Base-by-base conservation (phyloP, 2,888 invertebrate genomes). In the Branchipolynoe longqiensis region DNA sequence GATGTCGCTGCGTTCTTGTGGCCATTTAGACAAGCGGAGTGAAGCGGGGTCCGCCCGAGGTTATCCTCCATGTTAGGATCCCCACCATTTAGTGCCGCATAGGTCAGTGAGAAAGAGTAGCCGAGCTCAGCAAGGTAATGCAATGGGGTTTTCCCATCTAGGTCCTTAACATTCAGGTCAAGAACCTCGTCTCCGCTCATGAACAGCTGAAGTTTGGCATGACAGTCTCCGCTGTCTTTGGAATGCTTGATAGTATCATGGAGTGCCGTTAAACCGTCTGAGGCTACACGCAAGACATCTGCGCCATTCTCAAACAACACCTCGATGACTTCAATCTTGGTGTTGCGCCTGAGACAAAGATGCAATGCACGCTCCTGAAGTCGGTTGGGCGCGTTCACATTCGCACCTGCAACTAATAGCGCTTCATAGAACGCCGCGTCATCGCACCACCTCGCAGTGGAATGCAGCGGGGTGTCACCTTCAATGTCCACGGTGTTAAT, bases 401-500 rank as follows among this genome's bases (percentile, higher is more conserved):
- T 78, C 12, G 78, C 78, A 28, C 54, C 78, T n/a, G 78, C 78
- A 1, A 78, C 54, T 22, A 78, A 33, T 6, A 78, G 48, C 14
- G 22, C 48, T 41, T 78, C 78, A 48, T 48, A 78, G 48, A 78
- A 78, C n/a, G 78, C 78, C 1, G 78, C 78, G n/a, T 78, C 78
- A 33, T 78, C 78, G 28, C 78, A 78, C 78, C 78, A 78, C 1
- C 78, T 40, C 8, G 69, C 62, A 3, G 73, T 3, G 31, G 48
- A 84, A 69, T 84, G 84, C 54, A 84, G 31, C n/a, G 84, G 84
- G 18, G 84, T 69, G 48, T 84, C 62, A 28, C 84, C 84, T 18
- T 84, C 48, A n/a, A 48, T 54, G 38, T 84, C 84, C 12, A 69
- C 48, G 0, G 84, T 78, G 78, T 78, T 78, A 18, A 78, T 31